Evolutionary conservation across 2,888 invertebrate genomes (phyloP), one percentile per base, ranked within the genome.

Genomic region (Parelbella ahira): DNA sequence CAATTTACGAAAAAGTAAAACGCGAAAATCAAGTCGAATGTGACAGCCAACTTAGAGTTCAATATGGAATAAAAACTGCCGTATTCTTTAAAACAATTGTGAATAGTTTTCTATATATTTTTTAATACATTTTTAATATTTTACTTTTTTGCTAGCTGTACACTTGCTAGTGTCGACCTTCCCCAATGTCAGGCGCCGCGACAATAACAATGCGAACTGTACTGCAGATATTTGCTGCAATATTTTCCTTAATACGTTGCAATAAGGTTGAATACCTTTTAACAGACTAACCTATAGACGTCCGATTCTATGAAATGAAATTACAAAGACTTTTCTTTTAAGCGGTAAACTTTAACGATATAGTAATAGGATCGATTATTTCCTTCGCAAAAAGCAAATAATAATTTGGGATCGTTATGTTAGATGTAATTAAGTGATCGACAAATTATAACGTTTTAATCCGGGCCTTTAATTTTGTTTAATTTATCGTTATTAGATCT

Each of bases 121-220:
- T n/a, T n/a, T n/a, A n/a, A n/a, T n/a, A n/a, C n/a, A n/a, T n/a
- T n/a, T n/a, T n/a, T n/a, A n/a, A n/a, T n/a, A n/a, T n/a, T n/a
- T n/a, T n/a, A n/a, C n/a, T n/a, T n/a, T n/a, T 45, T 21, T 63
- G 58, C 54, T 43, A 37, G 49, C 64, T 18, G 42, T 67, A 58
- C 63, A 42, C 48, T 48, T 53, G 54, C 55, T n/a, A 55, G 47
- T 33, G 50, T 19, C 18, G 64, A 63, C 68, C 67, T 67, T 65
- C 60, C 58, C 48, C 65, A 68, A 69, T 68, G 69, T 64, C 66
- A 47, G 51, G 36, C 51, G 50, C 53, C 49, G 33, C 54, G 56
- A 60, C 63, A 57, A 59, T 54, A 53, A 49, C 42, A 45, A 48
- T 48, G 43, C 38, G 23, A 23, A 37, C 30, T 38, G 38, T 36